Evolutionary conservation across 2,888 invertebrate genomes (phyloP), one percentile per base, ranked within the genome.

Genomic region (Xestia c-nigrum): DNA sequence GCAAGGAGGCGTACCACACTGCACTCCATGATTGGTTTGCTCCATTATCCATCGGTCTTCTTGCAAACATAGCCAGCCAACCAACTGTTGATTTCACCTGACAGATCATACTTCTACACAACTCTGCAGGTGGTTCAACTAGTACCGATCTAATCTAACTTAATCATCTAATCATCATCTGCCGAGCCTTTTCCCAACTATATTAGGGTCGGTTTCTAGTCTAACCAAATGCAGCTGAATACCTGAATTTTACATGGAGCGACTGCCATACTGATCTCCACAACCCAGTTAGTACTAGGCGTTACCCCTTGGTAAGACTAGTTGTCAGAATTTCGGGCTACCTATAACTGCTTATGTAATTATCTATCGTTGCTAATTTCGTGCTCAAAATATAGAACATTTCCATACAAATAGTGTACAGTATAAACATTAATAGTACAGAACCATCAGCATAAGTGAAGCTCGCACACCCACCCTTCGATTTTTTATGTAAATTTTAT

Each of bases 401-500:
- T 70, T 55, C 40, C 40, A 21, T 46, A 46, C 5, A 70, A 46
- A 31, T 31, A 16, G 59, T 12, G 31, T 16, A 50, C 50, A 50
- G 59, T 47, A 21, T 19, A 4, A 31, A 14, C 50, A 80, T 80
- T 55, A 78, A 76, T 74, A 57, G 81, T 80, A 86, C 72, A 65
- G 73, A 77, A 72, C 70, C 74, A 52, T 73, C 76, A 66, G 52
- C 43, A 21, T 66, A 76, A 73, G 50, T 72, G 67, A 68, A 77
- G 67, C 72, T 76, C 70, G 19, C 70, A 66, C 50, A 55, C 47
- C 47, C 72, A 65, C 72, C 82, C 84, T 80, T 75, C 78, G 76
- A 76, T 84, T 87, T 86, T 87, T 80, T 87, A 88, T 88, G 87
- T 87, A 87, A 88, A 88, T 87, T 83, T 87, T 85, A 87, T 88